Evolutionary conservation across 2,797 vertebrate species (phyloP).

Genomic region (Lacerta viridis): DNA sequence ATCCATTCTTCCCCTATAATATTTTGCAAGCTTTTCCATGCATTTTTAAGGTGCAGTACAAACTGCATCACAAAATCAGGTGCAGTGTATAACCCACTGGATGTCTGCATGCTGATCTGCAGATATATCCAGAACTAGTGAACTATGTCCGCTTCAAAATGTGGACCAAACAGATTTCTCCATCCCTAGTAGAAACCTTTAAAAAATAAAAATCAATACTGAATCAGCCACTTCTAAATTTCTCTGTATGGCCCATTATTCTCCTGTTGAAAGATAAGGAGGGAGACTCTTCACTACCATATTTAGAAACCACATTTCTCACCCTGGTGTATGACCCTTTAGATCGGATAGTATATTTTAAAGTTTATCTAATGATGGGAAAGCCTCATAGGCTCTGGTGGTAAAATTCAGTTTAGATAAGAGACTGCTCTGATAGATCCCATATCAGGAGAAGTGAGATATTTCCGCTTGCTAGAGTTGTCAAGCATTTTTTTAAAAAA

Average conservation of each 20-base stretch:
- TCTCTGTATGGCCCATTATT: slow-evolving; percentile 12
- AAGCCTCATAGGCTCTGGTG: slow-evolving; percentile 15
- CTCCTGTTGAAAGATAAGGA: neutral
- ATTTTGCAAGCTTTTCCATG: too few species aligned
- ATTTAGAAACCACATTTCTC: slow-evolving; percentile 21
- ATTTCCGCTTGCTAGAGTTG: slow-evolving; percentile 19
- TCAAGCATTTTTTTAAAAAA: neutral
- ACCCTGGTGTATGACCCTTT: slow-evolving; percentile 11
- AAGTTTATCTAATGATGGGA: neutral
- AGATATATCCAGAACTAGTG: neutral
- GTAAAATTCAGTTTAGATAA: neutral
- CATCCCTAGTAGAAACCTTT: neutral
- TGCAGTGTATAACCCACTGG: too few species aligned
- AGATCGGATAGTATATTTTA: slow-evolving; percentile 5
- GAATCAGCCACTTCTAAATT: slow-evolving; percentile 4
- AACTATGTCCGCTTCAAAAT: neutral
- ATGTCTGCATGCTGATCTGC: neutral
- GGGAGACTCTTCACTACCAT: neutral
- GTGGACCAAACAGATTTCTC: neutral
- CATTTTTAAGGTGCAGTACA: too few species aligned
- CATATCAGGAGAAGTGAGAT: slow-evolving; percentile 10
- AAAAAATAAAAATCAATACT: neutral
- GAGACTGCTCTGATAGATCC: neutral
- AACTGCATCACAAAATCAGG: too few species aligned
- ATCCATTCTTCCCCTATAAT: too few species aligned